A percentile compares a stretch with the other conserved stretches of the same genome.
Evolutionary conservation across 2,888 invertebrate species (phyloP).

Genomic region (Lamellibrachia columna): DNA sequence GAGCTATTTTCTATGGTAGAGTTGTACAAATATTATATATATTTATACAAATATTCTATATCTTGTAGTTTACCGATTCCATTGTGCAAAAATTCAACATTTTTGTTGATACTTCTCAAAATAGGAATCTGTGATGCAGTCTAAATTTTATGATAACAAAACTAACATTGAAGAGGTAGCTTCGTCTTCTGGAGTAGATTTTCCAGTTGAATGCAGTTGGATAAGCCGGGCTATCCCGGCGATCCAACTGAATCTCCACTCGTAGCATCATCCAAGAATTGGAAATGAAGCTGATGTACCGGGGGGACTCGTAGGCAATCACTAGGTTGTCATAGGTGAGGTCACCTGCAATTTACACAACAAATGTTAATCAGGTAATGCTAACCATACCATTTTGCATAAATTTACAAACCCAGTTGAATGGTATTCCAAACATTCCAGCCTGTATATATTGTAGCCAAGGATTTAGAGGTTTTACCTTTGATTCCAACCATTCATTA

Average conservation of each 20-base stretch:
- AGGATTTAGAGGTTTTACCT: not conserved
- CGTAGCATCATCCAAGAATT: slow-evolving; percentile 32
- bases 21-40: no score
- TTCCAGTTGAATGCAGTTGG: not conserved
- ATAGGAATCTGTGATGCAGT: not conserved
- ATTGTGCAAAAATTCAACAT: not conserved
- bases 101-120: not conserved
- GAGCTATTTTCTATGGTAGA: no score
- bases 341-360: slow-evolving; percentile 21
- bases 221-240: slow-evolving; percentile 24
- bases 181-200: not conserved
- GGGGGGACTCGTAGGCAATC: slow-evolving; percentile 38
- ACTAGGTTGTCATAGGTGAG: slow-evolving; percentile 32
- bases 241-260: slow-evolving; percentile 33
- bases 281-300: slow-evolving; percentile 35
- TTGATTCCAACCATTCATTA: not conserved
- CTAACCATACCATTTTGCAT: not conserved
- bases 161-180: not conserved
- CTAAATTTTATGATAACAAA: not conserved
- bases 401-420: not conserved
- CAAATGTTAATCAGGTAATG: not conserved
- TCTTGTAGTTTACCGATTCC: not conserved
- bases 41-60: no score
- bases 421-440: not conserved
- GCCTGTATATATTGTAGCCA: not conserved